Evolutionary conservation across 1,140 invertebrate species (phyloP), one percentile per base, ranked within the genome.

Genomic region (Colletes gigas): DNA sequence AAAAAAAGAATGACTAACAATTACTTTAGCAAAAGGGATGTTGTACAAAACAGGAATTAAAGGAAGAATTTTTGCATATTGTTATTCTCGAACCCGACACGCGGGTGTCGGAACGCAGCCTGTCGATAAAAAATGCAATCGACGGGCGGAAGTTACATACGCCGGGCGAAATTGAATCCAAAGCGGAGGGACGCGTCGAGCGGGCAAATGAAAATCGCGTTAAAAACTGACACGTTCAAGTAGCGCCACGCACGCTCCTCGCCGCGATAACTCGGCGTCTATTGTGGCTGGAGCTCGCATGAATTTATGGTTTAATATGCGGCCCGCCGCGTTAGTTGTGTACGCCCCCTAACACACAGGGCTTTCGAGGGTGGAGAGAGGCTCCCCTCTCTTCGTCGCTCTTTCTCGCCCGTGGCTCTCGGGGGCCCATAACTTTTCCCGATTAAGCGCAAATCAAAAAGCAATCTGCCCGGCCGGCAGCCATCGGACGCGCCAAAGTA

Each of bases 361-460:
- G 21, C 57, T 70, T 70, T 70, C 39, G 75, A 57, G 73, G 19
- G 19, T 44, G 55, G 54, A 47, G 52, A 62, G 21, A 47, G 75
- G 12, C 30, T 17, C 60, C 41, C 44, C 47, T 12, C 17, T 63
- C 66, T 83, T 75, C 78, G 67, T 88, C 82, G 67, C 82, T 83
- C 71, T 77, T 83, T 73, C 78, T 73, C 78, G 54, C 59, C 76
- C 84, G 82, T 81, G 84, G 86, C 83, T 86, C 89, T 83, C 82
- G 60, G 80, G 84, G 77, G 82, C 83, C 88, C 90, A 90, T 92
- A 91, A 91, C 90, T 92, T 91, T 91, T 89, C 89, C 86, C 89
- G 91, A 92, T 92, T 92, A 92, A 92, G 88, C 89, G 91, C 90
- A 92, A 92, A 91, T 92, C 89, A 91, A 91, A 92, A 92, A 92